These are phyloP conservation scores for Atrichornis clamosus DNA, from an alignment of 2,113 vertebrate genomes.

Conservation along the genomic window DNA sequence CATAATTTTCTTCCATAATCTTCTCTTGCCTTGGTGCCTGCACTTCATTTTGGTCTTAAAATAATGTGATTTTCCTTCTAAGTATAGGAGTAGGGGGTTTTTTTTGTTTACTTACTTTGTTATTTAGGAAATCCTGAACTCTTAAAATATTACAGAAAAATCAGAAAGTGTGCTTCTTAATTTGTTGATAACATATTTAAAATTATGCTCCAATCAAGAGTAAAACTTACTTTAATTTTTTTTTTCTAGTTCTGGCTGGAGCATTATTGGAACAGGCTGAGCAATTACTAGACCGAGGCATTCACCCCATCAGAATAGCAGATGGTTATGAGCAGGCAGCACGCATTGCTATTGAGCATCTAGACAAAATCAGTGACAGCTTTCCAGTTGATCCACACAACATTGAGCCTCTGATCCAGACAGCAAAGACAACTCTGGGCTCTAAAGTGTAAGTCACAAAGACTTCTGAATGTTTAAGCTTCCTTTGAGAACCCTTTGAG, in stretches of 20 bases:
- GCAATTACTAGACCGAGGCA: slow-evolving; percentile 90
- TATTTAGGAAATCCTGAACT: neutral
- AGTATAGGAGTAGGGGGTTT: neutral
- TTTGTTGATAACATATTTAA: neutral
- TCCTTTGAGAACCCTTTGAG: fast-evolving
- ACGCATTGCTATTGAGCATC: slow-evolving; percentile 83
- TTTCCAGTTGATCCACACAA: slow-evolving; percentile 86
- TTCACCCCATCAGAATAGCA: slow-evolving; percentile 94
- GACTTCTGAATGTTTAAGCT: neutral
- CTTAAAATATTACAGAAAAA: neutral
- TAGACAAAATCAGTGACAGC: slow-evolving; percentile 91
- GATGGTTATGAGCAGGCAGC: slow-evolving; percentile 96
- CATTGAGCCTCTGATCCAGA: slow-evolving; percentile 91
- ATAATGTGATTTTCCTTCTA: neutral
- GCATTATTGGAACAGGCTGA: slow-evolving; percentile 93
- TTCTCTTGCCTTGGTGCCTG: fast-evolving
- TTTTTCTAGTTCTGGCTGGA: slow-evolving; percentile 85
- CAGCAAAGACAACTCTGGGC: slow-evolving; percentile 94
- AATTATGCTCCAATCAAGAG: neutral
- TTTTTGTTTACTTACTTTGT: neutral
- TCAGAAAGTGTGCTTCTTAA: fast-evolving
- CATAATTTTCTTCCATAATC: neutral
- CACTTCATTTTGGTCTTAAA: neutral
- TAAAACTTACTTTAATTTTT: neutral
- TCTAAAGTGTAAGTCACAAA: slow-evolving; percentile 90